Percentiles rank a stretch among this genome's conserved stretches.
These are phyloP conservation scores for Pipa parva DNA, from an alignment of 2,113 vertebrate species.

Conservation along the genomic window DNA sequence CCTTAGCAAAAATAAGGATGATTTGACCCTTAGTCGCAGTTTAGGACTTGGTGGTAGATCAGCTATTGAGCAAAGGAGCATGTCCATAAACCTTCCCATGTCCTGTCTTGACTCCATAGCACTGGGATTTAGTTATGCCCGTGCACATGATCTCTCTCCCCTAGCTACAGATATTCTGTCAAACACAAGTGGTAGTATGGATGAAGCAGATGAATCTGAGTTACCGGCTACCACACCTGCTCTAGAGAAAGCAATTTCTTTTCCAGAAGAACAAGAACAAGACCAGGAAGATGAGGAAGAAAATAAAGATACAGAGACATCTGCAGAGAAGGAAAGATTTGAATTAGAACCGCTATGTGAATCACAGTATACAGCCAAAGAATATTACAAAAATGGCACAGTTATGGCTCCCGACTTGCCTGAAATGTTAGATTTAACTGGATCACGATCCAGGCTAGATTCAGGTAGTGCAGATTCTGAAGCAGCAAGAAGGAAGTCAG, in stretches of 20 bases:
- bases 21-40: conserved; percentile 89
- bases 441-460: conserved; percentile 79
- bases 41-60: conserved; percentile 74
- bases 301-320: conserved; percentile 51
- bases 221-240: conserved; percentile 88
- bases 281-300: conserved; percentile 45
- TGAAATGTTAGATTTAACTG: conserved; percentile 93
- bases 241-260: conserved; percentile 75
- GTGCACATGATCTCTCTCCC: conserved; percentile 83
- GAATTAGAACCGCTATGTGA: conserved; percentile 68
- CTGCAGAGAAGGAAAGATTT: conserved; percentile 52
- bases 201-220: conserved; percentile 86
- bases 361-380: conserved; percentile 71
- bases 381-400: conserved; percentile 80
- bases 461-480: conserved; percentile 83
- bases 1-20: conserved; percentile 83
- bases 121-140: conserved; percentile 80
- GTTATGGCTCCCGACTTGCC: conserved; percentile 90
- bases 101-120: conserved; percentile 81
- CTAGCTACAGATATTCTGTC: conserved; percentile 93
- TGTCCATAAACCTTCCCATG: conserved; percentile 94
- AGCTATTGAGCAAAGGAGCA: conserved; percentile 95
- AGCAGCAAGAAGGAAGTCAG: conserved; percentile 68
- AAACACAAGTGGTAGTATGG: conserved; percentile 89
- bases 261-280: conserved; percentile 70